Conservation (phyloP, 2,113 vertebrate genomes). For the Myotis lucifugus region DNA sequence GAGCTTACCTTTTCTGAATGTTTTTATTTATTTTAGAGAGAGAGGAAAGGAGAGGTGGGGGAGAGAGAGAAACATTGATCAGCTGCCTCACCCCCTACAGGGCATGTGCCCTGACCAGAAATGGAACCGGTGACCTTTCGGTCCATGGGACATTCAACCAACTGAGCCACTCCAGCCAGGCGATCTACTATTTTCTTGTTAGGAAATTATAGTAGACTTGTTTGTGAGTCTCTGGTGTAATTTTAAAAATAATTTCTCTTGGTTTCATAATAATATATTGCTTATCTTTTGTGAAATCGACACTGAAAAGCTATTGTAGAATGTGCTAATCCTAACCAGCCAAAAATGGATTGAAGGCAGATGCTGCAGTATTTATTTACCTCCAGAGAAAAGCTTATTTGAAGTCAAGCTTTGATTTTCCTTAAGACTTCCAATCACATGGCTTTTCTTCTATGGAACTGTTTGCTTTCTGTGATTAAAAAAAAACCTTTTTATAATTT, state of each 20-base stretch:
- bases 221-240: neutral
- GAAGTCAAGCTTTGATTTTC: conserved; percentile 52
- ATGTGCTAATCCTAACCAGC: conserved; percentile 20
- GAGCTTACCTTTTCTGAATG: neutral
- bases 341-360: neutral
- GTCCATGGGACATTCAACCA: too few relatives aligned
- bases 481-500: conserved; percentile 17
- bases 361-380: neutral
- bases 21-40: too few relatives aligned
- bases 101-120: too few relatives aligned
- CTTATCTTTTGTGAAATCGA: conserved; percentile 46
- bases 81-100: too few relatives aligned
- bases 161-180: too few relatives aligned
- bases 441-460: neutral
- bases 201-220: conserved; percentile 1
- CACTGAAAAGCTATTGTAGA: neutral
- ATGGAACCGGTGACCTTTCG: too few relatives aligned
- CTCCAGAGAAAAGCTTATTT: neutral
- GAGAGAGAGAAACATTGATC: too few relatives aligned
- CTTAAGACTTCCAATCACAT: neutral
- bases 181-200: neutral
- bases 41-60: too few relatives aligned
- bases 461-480: conserved; percentile 34
- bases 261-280: neutral
- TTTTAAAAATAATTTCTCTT: neutral